Evolutionary conservation across 2,888 invertebrate genomes (phyloP).

Genomic region (Habroteleia sp.): DNA sequence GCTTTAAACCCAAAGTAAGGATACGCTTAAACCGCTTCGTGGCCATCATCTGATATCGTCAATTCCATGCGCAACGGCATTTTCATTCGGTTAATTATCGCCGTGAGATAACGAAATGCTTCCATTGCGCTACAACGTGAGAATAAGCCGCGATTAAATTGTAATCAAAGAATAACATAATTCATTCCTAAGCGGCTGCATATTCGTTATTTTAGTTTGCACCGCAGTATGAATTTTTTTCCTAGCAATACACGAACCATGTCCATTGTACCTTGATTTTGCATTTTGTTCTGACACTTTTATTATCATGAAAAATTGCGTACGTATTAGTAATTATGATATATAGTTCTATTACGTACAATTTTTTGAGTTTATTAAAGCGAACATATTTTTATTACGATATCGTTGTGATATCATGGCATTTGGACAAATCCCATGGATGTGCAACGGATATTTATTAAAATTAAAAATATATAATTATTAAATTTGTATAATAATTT

Average conservation of each 20-base stretch:
- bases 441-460: no score
- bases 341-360: background rate
- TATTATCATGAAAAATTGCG: background rate
- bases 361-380: no score
- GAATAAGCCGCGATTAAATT: conserved; percentile 33
- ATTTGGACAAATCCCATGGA: no score
- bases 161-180: conserved; percentile 36
- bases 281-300: conserved; percentile 15
- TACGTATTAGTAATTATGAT: conserved; percentile 13
- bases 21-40: conserved; percentile 16
- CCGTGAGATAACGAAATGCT: conserved; percentile 40
- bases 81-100: conserved; percentile 56
- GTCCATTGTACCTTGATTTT: conserved; percentile 20
- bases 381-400: no score
- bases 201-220: conserved; percentile 16
- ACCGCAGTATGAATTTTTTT: background rate
- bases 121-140: conserved; percentile 3
- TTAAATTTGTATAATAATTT: no score
- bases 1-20: conserved; percentile 37
- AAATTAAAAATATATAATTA: no score
- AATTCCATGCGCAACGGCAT: conserved; percentile 33
- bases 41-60: conserved; percentile 43
- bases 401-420: no score
- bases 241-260: background rate
- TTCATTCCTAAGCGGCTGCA: conserved; percentile 21